phyloP scores from a whole-genome alignment of 92 coral and sea anemone genomes.

The Zoanthus gigantus region DNA sequence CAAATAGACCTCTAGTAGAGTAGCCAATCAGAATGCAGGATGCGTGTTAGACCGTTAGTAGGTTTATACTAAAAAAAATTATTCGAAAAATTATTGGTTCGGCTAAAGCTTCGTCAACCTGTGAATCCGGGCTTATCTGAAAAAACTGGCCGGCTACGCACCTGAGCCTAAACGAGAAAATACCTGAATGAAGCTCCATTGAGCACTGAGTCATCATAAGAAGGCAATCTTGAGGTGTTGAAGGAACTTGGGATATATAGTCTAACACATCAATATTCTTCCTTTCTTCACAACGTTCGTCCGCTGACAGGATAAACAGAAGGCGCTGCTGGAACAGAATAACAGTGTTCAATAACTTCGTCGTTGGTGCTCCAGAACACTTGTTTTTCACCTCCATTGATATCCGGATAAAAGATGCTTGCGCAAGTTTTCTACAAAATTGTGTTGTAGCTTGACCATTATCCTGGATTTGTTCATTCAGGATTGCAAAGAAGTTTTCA shows the following conservation, averaged over 20 bases:
- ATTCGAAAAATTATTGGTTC: too few relatives aligned
- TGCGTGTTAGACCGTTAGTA: too few relatives aligned
- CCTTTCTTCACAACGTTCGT: conserved; percentile 29
- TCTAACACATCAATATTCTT: conserved; percentile 28
- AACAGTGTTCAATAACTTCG: conserved; percentile 48
- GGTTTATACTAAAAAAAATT: too few relatives aligned
- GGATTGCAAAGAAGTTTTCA: conserved; percentile 74
- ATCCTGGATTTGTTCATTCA: conserved; percentile 65
- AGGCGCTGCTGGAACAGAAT: conserved; percentile 67
- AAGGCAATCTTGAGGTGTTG: conserved; percentile 59
- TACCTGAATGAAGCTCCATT: conserved; percentile 51
- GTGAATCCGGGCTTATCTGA: too few relatives aligned
- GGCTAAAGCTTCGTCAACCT: too few relatives aligned
- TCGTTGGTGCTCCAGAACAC: conserved; percentile 44
- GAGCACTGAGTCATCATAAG: conserved; percentile 73
- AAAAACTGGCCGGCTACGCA: too few relatives aligned
- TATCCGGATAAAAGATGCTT: conserved; percentile 80
- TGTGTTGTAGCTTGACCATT: conserved; percentile 19
- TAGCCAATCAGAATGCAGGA: too few relatives aligned
- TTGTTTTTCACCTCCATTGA: conserved; percentile 76
- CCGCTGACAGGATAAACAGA: conserved; percentile 43
- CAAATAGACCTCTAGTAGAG: too few relatives aligned
- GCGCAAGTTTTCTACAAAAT: conserved; percentile 81
- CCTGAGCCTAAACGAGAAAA: not conserved
- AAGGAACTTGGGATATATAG: conserved; percentile 41